Evolutionary conservation across 2,888 invertebrate species (phyloP), one percentile per base, ranked within the genome.

Genomic region (Philaethria dido): DNA sequence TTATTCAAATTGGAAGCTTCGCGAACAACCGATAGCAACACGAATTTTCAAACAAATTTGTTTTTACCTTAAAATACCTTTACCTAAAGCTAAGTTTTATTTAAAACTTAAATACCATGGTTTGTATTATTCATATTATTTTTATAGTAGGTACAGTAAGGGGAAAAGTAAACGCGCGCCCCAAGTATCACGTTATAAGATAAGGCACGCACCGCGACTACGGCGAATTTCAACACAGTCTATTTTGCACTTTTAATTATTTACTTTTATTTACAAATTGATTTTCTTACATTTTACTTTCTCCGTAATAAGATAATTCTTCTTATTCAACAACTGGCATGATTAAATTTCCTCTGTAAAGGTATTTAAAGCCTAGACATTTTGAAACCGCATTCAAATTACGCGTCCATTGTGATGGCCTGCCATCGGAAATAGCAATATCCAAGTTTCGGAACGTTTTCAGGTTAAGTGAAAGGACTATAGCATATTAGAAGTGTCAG

Each of bases 201-300:
- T 91, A 90, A 90, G 88, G 86, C 91, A 90, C 88, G 89, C 87
- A 84, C 83, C 81, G 77, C 80, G 80, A 78, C 79, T 78, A 81
- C 80, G 79, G 85, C 78, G 79, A 85, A 84, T 87, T 86, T 85
- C 81, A 84, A 84, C 83, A 83, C 80, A 78, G 80, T 79, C 81
- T 79, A 79, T 77, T 75, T 78, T 77, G 52, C 29, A 33, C 29
- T 81, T 78, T 78, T 74, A n/a, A n/a, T n/a, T n/a, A 78, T 80
- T 79, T 85, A 42, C 86, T 83, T 84, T 83, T 82, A 80, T 77
- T 78, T 80, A 75, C 73, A 39, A 29, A 50, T n/a, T 42, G 14
- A 3, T 48, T 64, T 39, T 57, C n/a, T 63, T 13, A 57, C 14
- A 22, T 25, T 20, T 11, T 59, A 22, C 11, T 9, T 44, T 44